These are phyloP conservation scores for Acanthis flammea DNA, from an alignment of 2,797 vertebrate species.

Conservation along the genomic window DNA sequence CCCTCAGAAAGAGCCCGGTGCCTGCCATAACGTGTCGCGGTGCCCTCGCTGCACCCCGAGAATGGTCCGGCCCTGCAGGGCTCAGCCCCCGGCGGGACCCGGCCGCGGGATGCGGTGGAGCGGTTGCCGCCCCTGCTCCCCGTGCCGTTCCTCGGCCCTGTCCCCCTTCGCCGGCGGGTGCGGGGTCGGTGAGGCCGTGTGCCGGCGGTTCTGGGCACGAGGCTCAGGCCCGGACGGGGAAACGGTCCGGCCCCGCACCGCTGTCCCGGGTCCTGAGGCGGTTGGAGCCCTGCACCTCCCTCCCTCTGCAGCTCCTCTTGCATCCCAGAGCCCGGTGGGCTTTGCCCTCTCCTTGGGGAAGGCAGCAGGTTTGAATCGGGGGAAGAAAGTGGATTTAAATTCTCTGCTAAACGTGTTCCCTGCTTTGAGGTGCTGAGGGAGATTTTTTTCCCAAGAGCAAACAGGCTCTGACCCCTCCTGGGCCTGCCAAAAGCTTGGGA, in stretches of 20 bases:
- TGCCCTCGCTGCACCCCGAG: neutral
- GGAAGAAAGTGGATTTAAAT: fast-evolving
- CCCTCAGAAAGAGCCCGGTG: neutral
- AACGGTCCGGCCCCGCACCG: neutral
- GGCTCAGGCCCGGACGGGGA: fast-evolving
- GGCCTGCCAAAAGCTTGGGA: neutral
- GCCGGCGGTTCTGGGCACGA: neutral
- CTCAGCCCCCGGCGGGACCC: neutral
- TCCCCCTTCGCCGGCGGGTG: too few species aligned
- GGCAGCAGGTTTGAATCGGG: neutral
- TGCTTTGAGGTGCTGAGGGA: neutral
- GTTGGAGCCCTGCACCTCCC: too few species aligned
- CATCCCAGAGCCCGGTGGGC: neutral
- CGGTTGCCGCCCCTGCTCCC: neutral
- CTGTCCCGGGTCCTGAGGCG: neutral
- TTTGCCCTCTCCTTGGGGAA: neutral
- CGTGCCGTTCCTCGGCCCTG: neutral
- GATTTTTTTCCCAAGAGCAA: neutral
- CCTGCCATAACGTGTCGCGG: fast-evolving
- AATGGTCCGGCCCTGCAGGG: neutral
- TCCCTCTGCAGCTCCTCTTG: fast-evolving
- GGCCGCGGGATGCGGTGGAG: too few species aligned
- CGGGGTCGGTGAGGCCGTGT: neutral
- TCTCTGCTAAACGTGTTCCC: neutral
- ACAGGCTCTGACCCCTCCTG: neutral